Evolutionary conservation across 2,797 vertebrate species (phyloP).

Genomic region (Microctenopoma steveboyesi): DNA sequence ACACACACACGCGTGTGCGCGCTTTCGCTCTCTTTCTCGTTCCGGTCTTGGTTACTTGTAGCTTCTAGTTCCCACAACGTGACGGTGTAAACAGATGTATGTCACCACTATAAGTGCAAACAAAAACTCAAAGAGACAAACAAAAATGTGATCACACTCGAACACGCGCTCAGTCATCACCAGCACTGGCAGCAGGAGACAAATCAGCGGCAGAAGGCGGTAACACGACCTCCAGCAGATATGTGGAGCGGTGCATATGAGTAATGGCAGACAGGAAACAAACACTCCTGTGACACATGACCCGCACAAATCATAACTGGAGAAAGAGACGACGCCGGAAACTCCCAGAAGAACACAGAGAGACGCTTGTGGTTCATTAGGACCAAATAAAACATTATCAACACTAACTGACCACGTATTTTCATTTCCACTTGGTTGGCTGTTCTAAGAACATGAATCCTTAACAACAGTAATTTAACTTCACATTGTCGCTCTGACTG

Average conservation of each 20-base stretch:
- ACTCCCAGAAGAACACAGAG: conserved; percentile 10
- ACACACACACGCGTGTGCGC: no score
- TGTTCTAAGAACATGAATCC: conserved; percentile 5
- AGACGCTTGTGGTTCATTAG: conserved; percentile 26
- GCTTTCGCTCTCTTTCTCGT: no score
- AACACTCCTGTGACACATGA: conserved; percentile 51
- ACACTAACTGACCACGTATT: conserved; percentile 4
- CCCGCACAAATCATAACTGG: conserved; percentile 13
- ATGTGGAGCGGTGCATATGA: conserved; percentile 33
- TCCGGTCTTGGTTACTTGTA: no score
- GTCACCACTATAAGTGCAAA: not conserved
- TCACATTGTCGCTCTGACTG: conserved; percentile 10
- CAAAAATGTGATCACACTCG: conserved; percentile 2
- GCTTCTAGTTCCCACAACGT: no score
- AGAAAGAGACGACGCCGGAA: conserved; percentile 30
- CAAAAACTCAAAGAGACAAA: not conserved
- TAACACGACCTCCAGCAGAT: conserved; percentile 50
- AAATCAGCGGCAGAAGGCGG: conserved; percentile 45
- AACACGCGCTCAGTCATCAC: conserved; percentile 20
- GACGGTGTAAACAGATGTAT: no score
- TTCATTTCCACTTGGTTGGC: conserved; percentile 7
- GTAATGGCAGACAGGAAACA: conserved; percentile 29
- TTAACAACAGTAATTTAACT: conserved; percentile 21
- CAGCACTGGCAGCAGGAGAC: conserved; percentile 40
- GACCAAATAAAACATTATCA: conserved; percentile 21